These are phyloP conservation scores for Pinna nobilis DNA, from an alignment of 1,140 invertebrate genomes.

Conservation along the genomic window DNA sequence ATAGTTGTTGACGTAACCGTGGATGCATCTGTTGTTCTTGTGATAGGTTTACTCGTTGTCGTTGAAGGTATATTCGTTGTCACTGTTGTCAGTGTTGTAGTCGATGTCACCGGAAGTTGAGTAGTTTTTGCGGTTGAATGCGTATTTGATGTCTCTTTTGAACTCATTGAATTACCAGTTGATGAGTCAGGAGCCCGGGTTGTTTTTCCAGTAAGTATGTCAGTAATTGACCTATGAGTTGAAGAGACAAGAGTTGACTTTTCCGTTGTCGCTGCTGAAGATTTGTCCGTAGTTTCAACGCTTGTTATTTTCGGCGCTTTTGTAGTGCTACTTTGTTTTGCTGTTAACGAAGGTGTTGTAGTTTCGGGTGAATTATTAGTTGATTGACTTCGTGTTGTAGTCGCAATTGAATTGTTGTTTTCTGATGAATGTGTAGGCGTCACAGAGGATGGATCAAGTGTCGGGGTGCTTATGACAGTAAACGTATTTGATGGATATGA, in stretches of 20 bases:
- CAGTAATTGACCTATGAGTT: neutral
- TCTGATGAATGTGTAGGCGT: too few relatives aligned
- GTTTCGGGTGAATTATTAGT: neutral
- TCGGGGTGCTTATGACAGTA: too few relatives aligned
- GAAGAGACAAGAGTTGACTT: slow-evolving; percentile 6
- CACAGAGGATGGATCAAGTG: too few relatives aligned
- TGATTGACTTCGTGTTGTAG: neutral
- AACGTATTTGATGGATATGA: too few relatives aligned
- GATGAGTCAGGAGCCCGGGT: too few relatives aligned
- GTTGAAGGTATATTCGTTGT: neutral
- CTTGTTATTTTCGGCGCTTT: neutral
- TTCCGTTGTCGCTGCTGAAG: slow-evolving; percentile 10
- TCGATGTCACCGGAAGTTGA: neutral
- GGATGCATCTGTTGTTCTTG: neutral
- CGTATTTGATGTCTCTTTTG: neutral
- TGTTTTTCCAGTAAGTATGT: too few relatives aligned
- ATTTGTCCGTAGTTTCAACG: neutral
- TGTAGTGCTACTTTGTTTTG: neutral
- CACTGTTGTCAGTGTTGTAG: neutral
- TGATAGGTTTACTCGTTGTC: neutral
- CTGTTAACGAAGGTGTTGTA: neutral
- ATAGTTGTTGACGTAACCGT: neutral
- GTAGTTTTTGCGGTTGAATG: neutral
- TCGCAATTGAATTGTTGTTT: neutral
- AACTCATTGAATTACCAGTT: neutral